Percentiles rank a stretch among this genome's conserved stretches.
phyloP scores from a whole-genome alignment of 2,888 invertebrate species.

The Acrobasis repandana region DNA sequence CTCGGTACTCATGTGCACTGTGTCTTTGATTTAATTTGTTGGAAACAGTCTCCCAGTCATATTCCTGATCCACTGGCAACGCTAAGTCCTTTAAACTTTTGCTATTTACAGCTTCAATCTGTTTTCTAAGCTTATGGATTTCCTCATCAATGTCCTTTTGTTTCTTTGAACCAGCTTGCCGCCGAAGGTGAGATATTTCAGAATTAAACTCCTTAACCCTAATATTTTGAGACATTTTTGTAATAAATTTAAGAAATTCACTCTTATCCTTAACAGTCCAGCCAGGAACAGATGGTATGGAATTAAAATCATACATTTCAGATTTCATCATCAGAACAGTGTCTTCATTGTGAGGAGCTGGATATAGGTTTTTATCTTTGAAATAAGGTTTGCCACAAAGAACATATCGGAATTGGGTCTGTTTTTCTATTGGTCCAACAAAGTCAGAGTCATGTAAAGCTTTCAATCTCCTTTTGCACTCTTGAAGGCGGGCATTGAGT shows the following conservation, averaged over 20 bases:
- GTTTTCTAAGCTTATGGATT: conserved; percentile 40
- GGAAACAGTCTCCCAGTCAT: conserved; percentile 84
- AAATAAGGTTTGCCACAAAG: conserved; percentile 86
- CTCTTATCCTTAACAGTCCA: conserved; percentile 84
- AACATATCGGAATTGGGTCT: conserved; percentile 51
- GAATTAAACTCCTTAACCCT: conserved; percentile 43
- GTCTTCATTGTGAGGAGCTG: conserved; percentile 84
- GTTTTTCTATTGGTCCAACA: conserved; percentile 30
- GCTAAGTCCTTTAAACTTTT: conserved; percentile 53
- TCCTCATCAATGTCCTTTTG: conserved; percentile 28
- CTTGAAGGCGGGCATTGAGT: conserved; percentile 49
- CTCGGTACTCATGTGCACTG: conserved; percentile 84
- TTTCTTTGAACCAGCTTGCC: conserved; percentile 33
- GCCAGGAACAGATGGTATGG: conserved; percentile 63
- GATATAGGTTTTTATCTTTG: conserved; percentile 81
- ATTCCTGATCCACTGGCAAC: conserved; percentile 63
- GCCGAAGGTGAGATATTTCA: conserved; percentile 45
- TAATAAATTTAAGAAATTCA: conserved; percentile 73
- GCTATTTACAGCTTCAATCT: conserved; percentile 45
- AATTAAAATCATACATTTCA: conserved; percentile 72
- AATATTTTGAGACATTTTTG: conserved; percentile 55
- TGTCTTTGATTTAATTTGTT: conserved; percentile 79
- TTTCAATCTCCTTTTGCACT: conserved; percentile 59
- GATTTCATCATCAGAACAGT: conserved; percentile 62
- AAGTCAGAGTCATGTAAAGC: conserved; percentile 27